Conservation (phyloP, 2,797 vertebrate genomes). For the Yasuhikotakia modesta region DNA sequence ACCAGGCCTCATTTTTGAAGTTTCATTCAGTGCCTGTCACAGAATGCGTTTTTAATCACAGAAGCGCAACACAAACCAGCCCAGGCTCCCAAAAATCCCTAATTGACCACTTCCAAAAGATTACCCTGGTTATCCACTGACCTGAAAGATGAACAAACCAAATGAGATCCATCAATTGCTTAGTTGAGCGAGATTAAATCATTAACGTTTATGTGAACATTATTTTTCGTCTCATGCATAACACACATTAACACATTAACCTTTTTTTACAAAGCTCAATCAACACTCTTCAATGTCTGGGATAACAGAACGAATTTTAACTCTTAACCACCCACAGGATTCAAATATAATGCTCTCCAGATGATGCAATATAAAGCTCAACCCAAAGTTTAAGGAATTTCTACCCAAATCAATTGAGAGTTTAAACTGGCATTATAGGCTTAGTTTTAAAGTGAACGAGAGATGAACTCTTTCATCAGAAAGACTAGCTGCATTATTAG, state of each 20-base stretch:
- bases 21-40: not conserved
- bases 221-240: not conserved
- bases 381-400: slow-evolving; percentile 16
- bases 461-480: slow-evolving; percentile 26
- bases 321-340: not conserved
- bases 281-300: not conserved
- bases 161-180: not conserved
- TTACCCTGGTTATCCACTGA: slow-evolving; percentile 6
- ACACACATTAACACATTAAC: slow-evolving; percentile 16
- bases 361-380: not conserved
- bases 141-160: slow-evolving; percentile 26
- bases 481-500: not conserved
- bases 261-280: not conserved
- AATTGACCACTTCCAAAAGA: slow-evolving; percentile 9
- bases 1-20: slow-evolving; percentile 4
- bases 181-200: slow-evolving; percentile 1
- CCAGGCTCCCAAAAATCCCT: not conserved
- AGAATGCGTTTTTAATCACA: not conserved
- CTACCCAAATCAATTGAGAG: not conserved
- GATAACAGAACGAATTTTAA: not conserved
- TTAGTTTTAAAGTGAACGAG: slow-evolving; percentile 14
- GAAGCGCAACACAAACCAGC: not conserved
- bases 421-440: slow-evolving; percentile 12
- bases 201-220: not conserved
- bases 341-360: slow-evolving; percentile 18